Base-by-base conservation (phyloP, 2,797 vertebrate species). In the Anguilla obscura region DNA sequence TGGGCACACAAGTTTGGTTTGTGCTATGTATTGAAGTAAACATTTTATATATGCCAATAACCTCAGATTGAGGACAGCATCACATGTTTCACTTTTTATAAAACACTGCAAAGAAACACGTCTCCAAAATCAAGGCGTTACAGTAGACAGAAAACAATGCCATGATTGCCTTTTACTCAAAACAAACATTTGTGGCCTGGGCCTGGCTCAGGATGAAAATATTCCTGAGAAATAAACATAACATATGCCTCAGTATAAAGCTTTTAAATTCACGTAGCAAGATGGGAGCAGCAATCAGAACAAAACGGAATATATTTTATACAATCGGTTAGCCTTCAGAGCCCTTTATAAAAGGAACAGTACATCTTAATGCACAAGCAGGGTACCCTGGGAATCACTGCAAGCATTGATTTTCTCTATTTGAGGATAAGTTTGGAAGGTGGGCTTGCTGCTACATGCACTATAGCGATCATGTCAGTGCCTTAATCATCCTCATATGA, bases 341-440 rank as follows among this genome's bases (percentile, higher is more conserved):
- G 74, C 74, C 27, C 74, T 79, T 18, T 1, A 16, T 36, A 79
- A 40, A 18, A 40, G 10, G 69, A 16, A 33, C 74, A 80, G 36
- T 14, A 79, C 40, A 48, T 80, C 76, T 48, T 48, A 79, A 80
- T 36, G 36, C 71, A 80, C 71, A 33, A 52, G 76, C n/a, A 33
- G 30, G 69, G 54, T 52, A 74, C 52, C 86, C 12, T 18, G 86
- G 86, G 33, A 79, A 87, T 24, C 21, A 56, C 6, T 80, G n/a
- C 50, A 21, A 40, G 16, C 86, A 56, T 79, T 6, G 71, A 79
- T 80, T 76, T 3, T 27, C 36, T 45, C 36, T 80, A 24, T 80
- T 48, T 80, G 76, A 80, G 36, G 21, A 80, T 87, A 33, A 27
- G 56, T 69, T 58, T 48, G 56, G 30, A 79, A 86, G 85, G 24